Percentiles rank a stretch among this genome's conserved stretches.
Conservation (phyloP, 2,888 invertebrate genomes). For the Philonicus albiceps region DNA sequence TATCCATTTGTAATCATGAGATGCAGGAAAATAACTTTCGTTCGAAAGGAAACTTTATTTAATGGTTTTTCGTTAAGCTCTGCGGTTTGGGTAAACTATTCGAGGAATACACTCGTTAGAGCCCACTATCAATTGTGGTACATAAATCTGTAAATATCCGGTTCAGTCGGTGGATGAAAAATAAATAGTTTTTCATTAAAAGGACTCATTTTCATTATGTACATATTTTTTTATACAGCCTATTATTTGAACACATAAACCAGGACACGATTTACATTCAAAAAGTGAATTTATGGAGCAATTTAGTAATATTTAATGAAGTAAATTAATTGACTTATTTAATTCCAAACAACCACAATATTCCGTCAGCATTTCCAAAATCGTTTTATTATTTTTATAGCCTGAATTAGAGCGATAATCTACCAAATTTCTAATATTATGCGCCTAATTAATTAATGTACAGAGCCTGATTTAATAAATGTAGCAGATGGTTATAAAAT, state of each 20-base stretch:
- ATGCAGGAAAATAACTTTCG: neutral
- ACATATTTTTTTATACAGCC: neutral
- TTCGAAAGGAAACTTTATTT: neutral
- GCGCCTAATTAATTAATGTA: too few species aligned
- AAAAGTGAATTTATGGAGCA: too few species aligned
- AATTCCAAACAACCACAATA: neutral
- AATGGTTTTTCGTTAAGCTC: neutral
- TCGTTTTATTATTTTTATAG: neutral
- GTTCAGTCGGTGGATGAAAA: neutral
- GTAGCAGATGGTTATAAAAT: neutral
- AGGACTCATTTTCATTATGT: neutral
- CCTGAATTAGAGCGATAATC: too few species aligned
- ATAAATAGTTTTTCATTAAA: neutral
- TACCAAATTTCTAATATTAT: too few species aligned
- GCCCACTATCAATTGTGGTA: neutral
- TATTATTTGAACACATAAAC: neutral
- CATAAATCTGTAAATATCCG: neutral
- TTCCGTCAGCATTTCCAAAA: neutral
- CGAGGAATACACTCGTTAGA: neutral
- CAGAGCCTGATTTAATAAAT: neutral
- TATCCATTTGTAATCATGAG: neutral
- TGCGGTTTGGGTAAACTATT: neutral
- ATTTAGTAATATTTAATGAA: neutral
- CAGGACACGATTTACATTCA: neutral
- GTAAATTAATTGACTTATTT: neutral